Evolutionary conservation across 2,113 vertebrate genomes (phyloP).

Genomic region (Panthera uncia): DNA sequence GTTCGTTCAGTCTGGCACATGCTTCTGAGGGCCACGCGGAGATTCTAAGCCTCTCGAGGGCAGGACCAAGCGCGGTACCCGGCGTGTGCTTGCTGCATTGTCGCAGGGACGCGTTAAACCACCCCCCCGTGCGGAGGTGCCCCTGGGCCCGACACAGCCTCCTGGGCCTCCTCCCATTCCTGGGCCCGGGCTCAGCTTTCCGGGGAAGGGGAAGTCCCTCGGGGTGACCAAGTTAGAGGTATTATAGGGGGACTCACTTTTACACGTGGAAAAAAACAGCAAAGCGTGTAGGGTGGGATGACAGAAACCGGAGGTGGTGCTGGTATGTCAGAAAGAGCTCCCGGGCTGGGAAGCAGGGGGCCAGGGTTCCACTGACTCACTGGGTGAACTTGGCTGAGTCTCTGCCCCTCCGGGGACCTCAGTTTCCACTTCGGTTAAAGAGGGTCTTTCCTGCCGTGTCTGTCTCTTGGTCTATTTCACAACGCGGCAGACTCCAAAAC

Average conservation of each 20-base stretch:
- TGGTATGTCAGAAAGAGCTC: constrained; percentile 46
- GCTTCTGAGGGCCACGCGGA: not conserved
- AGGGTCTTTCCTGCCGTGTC: not conserved
- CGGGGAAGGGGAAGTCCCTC: constrained; percentile 37
- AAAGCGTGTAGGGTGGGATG: not conserved
- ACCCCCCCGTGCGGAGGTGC: rapidly evolving
- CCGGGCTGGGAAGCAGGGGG: constrained; percentile 34
- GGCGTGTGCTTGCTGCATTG: rapidly evolving
- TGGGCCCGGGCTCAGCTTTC: constrained; percentile 17
- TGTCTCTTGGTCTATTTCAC: not conserved
- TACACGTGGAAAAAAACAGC: constrained; percentile 46
- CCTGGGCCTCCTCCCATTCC: not conserved
- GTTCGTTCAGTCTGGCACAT: not conserved
- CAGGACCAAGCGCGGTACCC: not conserved
- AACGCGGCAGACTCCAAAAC: not conserved
- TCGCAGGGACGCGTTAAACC: not conserved
- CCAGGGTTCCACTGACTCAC: constrained; percentile 67
- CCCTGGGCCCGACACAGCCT: too few relatives aligned
- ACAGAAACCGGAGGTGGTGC: constrained; percentile 46
- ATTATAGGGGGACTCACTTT: not conserved
- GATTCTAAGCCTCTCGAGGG: not conserved
- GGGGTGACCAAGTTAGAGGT: not conserved
- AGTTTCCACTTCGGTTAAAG: constrained; percentile 35
- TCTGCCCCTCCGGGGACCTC: not conserved
- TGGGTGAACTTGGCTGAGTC: not conserved